These are phyloP conservation scores for Otocyon megalotis DNA, from an alignment of 2,113 vertebrate species.

Conservation along the genomic window DNA sequence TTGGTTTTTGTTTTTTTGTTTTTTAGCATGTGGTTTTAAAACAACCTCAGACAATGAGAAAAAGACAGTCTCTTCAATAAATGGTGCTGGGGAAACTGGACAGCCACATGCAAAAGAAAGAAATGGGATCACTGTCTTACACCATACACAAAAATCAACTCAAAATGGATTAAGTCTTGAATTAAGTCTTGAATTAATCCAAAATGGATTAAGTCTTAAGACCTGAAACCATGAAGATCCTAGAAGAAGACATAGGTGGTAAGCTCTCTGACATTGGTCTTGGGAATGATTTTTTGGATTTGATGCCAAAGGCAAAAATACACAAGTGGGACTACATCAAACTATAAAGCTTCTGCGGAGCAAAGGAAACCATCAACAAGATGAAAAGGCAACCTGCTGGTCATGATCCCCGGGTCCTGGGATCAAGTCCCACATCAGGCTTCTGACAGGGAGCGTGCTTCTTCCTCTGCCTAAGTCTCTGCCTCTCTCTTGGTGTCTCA, in stretches of 20 bases:
- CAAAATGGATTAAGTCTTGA: background rate
- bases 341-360: background rate
- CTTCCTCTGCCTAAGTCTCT: no score
- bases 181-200: no score
- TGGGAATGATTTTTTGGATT: background rate
- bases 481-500: no score
- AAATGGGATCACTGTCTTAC: background rate
- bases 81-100: background rate
- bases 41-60: background rate
- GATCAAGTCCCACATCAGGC: no score
- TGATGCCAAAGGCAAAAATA: background rate
- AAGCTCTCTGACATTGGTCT: background rate
- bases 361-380: background rate
- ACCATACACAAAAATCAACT: background rate
- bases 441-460: no score
- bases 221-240: background rate
- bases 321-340: background rate
- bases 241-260: background rate
- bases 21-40: constrained; percentile 30
- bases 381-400: background rate
- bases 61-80: background rate
- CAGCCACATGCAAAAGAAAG: background rate
- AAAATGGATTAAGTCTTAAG: background rate
- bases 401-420: no score
- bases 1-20: no score